Conservation (phyloP, 2,888 invertebrate species). For the Mystacides longicornis region DNA sequence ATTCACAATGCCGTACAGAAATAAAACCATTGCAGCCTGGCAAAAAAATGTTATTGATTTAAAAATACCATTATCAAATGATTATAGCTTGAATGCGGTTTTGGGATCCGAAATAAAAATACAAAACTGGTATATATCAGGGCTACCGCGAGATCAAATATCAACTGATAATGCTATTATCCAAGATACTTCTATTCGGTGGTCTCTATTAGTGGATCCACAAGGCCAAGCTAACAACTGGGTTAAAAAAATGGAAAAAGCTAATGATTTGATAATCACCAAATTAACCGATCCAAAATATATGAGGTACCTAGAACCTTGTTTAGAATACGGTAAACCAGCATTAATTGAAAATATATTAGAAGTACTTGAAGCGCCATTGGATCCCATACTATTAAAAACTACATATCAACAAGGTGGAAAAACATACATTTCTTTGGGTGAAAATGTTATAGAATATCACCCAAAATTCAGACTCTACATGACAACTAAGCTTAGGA, state of each 20-base stretch:
- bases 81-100: constrained; percentile 63
- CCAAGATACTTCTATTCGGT: constrained; percentile 67
- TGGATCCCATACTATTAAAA: constrained; percentile 70
- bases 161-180: constrained; percentile 82
- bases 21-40: constrained; percentile 61
- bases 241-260: constrained; percentile 77
- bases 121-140: constrained; percentile 78
- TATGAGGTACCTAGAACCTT: constrained; percentile 66
- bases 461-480: constrained; percentile 69
- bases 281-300: constrained; percentile 70
- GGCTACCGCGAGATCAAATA: constrained; percentile 72
- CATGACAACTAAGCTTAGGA: constrained; percentile 74
- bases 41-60: constrained; percentile 56
- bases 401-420: constrained; percentile 68
- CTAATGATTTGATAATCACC: constrained; percentile 59
- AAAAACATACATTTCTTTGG: constrained; percentile 66
- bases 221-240: constrained; percentile 81
- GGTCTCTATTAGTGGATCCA: constrained; percentile 78
- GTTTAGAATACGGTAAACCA: constrained; percentile 70
- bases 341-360: constrained; percentile 68
- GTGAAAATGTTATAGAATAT: constrained; percentile 72
- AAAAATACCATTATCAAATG: constrained; percentile 69
- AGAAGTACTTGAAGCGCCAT: constrained; percentile 70
- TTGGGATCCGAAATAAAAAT: constrained; percentile 82
- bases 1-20: constrained; percentile 64